These are phyloP conservation scores for Euschistus heros DNA, from an alignment of 1,140 invertebrate species.

Conservation along the genomic window DNA sequence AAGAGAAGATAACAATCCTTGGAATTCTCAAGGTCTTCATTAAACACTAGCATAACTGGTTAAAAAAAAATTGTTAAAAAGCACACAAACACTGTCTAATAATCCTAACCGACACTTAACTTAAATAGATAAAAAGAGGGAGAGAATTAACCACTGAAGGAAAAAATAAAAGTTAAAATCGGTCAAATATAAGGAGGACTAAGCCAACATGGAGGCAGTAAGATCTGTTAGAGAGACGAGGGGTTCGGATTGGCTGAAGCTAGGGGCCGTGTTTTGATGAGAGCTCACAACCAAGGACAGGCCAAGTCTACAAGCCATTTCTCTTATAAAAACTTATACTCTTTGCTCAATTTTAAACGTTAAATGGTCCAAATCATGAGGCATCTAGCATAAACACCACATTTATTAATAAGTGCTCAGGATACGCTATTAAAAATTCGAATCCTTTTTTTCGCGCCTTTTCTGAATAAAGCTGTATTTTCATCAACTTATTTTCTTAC, in stretches of 20 bases:
- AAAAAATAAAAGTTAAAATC: conserved; percentile 11
- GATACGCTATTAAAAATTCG: background rate
- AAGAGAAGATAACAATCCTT: background rate
- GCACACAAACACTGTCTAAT: background rate
- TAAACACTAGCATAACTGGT: conserved; percentile 1
- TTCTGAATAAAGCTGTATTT: background rate
- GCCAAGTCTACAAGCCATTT: background rate
- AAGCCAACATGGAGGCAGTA: conserved; percentile 14
- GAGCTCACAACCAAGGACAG: conserved; percentile 10
- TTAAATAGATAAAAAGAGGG: background rate
- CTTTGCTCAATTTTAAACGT: too few relatives aligned
- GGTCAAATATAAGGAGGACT: conserved; percentile 12
- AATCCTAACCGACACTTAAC: background rate
- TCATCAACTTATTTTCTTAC: too few relatives aligned
- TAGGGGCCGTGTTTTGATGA: conserved; percentile 5
- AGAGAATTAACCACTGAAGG: background rate
- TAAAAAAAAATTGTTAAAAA: background rate
- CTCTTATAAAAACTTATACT: too few relatives aligned
- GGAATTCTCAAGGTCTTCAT: conserved; percentile 3
- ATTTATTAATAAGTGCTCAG: background rate
- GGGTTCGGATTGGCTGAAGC: background rate
- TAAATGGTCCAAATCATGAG: too few relatives aligned
- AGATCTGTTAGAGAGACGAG: conserved; percentile 3
- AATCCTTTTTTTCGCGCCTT: background rate
- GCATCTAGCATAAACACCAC: too few relatives aligned